A percentile compares a stretch with the other conserved stretches of the same genome.
Conservation (phyloP, 1,140 invertebrate genomes). For the Lerema accius region DNA sequence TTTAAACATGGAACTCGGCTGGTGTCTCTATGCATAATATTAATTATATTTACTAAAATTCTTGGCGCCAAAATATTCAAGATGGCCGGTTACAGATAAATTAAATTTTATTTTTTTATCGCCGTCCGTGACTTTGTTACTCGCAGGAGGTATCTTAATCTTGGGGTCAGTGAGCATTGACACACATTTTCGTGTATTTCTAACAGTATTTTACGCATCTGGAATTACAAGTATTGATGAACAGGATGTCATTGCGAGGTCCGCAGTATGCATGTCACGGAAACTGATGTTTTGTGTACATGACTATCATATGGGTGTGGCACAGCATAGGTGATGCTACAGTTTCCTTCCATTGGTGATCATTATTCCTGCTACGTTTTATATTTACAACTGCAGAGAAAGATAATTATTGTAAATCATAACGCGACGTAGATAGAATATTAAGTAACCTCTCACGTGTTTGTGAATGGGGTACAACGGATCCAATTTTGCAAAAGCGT, state of each 20-base stretch:
- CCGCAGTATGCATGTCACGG: conserved; percentile 57
- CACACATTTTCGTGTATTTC: conserved; percentile 50
- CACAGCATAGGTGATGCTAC: conserved; percentile 11
- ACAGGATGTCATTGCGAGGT: conserved; percentile 54
- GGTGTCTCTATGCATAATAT: too few relatives aligned
- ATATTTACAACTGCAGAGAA: neutral
- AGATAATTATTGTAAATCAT: neutral
- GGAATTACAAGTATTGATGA: conserved; percentile 57
- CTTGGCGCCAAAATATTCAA: neutral
- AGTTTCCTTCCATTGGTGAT: too few relatives aligned
- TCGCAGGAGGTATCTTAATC: conserved; percentile 21
- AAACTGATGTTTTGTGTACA: conserved; percentile 41
- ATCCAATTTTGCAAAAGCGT: neutral
- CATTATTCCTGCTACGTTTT: too few relatives aligned
- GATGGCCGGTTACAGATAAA: neutral
- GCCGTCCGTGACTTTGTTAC: neutral
- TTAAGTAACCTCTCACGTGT: conserved; percentile 3
- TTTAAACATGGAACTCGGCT: too few relatives aligned
- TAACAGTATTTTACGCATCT: conserved; percentile 58
- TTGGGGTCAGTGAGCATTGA: conserved; percentile 46
- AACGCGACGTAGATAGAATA: neutral
- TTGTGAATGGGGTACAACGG: neutral
- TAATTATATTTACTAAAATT: neutral
- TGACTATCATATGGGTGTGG: conserved; percentile 12
- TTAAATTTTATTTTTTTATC: neutral